phyloP scores from a whole-genome alignment of 2,888 invertebrate genomes.

The Protophormia terraenovae region DNA sequence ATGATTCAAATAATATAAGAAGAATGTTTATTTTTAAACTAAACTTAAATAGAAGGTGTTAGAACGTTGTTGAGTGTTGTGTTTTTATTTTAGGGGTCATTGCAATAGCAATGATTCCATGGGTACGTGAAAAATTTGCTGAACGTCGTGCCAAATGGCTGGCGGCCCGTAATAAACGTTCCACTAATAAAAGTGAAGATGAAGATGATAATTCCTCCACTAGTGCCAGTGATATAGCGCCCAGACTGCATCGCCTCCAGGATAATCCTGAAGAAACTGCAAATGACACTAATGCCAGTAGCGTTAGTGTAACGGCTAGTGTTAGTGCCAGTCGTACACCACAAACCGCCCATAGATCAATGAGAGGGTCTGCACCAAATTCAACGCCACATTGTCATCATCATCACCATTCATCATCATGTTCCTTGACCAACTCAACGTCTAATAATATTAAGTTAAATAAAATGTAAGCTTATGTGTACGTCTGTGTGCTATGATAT shows the following conservation, averaged over 20 bases:
- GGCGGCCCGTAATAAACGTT: conserved; percentile 76
- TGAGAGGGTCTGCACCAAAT: conserved; percentile 39
- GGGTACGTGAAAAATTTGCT: conserved; percentile 81
- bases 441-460: conserved; percentile 63
- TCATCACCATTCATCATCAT: conserved; percentile 63
- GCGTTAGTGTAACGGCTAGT: neutral
- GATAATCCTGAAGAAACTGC: conserved; percentile 55
- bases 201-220: conserved; percentile 55
- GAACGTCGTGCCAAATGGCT: conserved; percentile 80
- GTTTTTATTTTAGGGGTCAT: conserved; percentile 3
- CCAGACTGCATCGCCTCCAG: conserved; percentile 59
- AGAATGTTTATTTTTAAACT: neutral
- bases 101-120: conserved; percentile 78
- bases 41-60: neutral
- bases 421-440: conserved; percentile 58
- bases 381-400: conserved; percentile 53
- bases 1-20: neutral
- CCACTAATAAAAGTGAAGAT: conserved; percentile 49
- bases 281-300: neutral
- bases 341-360: conserved; percentile 57
- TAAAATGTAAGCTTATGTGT: conserved; percentile 57
- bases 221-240: conserved; percentile 51
- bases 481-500: conserved; percentile 12
- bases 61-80: conserved; percentile 15
- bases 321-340: conserved; percentile 38